phyloP scores from a whole-genome alignment of 1,140 invertebrate species.

The Chrysomallon squamiferum region DNA sequence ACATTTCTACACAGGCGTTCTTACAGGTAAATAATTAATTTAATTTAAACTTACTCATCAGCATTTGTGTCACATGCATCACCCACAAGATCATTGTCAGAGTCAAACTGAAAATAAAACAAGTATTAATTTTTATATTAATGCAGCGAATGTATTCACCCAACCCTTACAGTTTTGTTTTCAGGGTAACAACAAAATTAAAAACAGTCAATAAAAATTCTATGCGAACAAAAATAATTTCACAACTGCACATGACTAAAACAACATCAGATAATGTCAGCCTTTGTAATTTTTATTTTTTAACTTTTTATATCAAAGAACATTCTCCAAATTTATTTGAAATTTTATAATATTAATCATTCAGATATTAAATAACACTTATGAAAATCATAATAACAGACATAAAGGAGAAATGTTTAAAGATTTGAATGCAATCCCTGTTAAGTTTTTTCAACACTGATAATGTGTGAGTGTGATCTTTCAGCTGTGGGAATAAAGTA shows the following conservation, averaged over 20 bases:
- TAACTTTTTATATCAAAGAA: neutral
- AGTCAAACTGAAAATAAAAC: slow-evolving; percentile 77
- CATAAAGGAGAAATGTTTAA: no score
- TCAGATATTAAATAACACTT: no score
- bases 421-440: no score
- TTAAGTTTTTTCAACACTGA: no score
- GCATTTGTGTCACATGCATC: slow-evolving; percentile 91
- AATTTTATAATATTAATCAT: neutral
- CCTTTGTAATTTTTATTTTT: neutral
- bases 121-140: no score
- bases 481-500: no score
- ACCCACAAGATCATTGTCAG: slow-evolving; percentile 85
- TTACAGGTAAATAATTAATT: neutral
- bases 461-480: no score
- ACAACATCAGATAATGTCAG: neutral
- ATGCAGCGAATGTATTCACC: slow-evolving; percentile 1
- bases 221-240: neutral
- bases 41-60: slow-evolving; percentile 80
- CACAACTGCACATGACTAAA: neutral
- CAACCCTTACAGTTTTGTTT: neutral
- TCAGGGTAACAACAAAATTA: neutral
- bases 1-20: no score
- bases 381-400: no score
- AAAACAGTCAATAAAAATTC: neutral
- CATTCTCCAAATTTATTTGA: neutral